Base-by-base conservation (phyloP, 2,113 vertebrate species). In the Ahaetulla prasina region DNA sequence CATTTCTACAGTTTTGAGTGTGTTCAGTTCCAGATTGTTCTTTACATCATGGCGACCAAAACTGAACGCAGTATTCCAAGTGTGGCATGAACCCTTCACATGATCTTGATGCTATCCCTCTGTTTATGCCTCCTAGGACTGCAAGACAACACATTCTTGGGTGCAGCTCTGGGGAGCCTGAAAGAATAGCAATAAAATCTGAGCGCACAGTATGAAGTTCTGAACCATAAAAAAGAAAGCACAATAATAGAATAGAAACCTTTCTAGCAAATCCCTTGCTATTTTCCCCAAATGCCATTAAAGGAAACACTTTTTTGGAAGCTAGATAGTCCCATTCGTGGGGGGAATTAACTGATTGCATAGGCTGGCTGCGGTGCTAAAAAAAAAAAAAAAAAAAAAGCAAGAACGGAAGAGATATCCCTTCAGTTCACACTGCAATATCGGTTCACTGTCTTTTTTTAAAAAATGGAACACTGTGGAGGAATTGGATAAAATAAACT, bases 281-380 rank as follows among this genome's bases (percentile, higher is more conserved):
- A 0, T 30, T 92, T 94, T 53, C 8, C 0, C 0, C 47, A 88
- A 88, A 11, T 2, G 6, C 57, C 18, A 20, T 30, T 91, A 43
- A 85, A 68, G 12, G 1, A 2, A 0, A 53, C 8, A 0, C 6
- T 54, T 55, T 55, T 80, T 47, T 25, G 6, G 74, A 8, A 27
- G 8, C 1, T 0, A 57, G 39, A 0, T 25, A 25, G 90, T 35
- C 0, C 84, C 23, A 3, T n/a, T 90, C 0, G 1, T 2, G 12
- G 1, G 50, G 89, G 0, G 4, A 35, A 9, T 14, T 39, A 12
- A 0, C 74, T 22, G 2, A 7, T 18, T 6, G 25, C 12, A n/a
- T 8, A 25, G n/a, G 9, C 22, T 25, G 27, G 6, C 57, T 4
- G 3, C 1, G 63, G 8, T 20, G n/a, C 16, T 80, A 80, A 80